Evolutionary conservation across 2,113 vertebrate species (phyloP).

Genomic region (Cercopithecus mona): DNA sequence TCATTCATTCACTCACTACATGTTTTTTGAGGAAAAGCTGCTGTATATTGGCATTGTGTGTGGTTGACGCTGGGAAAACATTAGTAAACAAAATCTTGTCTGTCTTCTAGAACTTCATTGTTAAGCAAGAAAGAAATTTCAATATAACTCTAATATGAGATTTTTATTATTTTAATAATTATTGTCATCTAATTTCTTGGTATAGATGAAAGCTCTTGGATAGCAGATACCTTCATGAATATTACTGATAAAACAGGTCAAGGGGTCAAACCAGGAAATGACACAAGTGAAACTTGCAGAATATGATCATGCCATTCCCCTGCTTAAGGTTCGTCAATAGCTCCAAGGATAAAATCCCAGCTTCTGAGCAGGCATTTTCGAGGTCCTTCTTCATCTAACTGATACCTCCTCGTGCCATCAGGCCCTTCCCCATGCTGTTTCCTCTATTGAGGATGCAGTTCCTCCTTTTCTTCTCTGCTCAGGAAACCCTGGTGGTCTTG

Average conservation of each 20-base stretch:
- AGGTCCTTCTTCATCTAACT: background rate
- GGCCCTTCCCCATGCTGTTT: background rate
- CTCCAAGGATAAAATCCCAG: background rate
- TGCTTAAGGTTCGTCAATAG: background rate
- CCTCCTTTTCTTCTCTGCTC: background rate
- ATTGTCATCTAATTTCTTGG: background rate
- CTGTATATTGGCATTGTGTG: background rate
- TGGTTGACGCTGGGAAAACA: background rate
- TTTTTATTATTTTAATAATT: conserved; percentile 11
- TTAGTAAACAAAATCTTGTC: background rate
- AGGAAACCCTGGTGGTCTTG: background rate
- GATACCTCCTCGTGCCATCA: no score
- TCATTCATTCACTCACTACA: background rate
- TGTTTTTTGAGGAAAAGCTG: background rate
- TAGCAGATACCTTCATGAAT: background rate
- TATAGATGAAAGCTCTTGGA: background rate
- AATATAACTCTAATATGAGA: background rate
- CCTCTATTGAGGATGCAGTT: accelerated
- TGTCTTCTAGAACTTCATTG: background rate
- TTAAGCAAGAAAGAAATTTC: background rate
- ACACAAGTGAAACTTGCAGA: background rate
- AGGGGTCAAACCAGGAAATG: background rate
- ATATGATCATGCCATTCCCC: background rate
- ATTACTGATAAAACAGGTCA: background rate
- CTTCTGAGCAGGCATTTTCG: background rate